Conservation (phyloP, 2,888 invertebrate species). For the Gryllus longicercus region DNA sequence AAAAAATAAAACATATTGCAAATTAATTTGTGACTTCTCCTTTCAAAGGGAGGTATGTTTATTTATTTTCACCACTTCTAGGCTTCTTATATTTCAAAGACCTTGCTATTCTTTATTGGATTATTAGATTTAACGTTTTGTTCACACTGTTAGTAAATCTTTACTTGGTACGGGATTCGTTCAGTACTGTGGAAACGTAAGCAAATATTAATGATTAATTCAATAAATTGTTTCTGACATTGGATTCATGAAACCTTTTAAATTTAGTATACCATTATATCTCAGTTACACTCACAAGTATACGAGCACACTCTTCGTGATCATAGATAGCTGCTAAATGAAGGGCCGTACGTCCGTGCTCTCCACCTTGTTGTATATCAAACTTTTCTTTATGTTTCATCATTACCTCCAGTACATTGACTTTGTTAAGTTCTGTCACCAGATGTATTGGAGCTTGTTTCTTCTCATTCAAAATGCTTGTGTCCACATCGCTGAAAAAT, state of each 20-base stretch:
- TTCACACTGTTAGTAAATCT: too few species aligned
- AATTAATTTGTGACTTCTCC: too few species aligned
- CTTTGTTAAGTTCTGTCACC: conserved; percentile 74
- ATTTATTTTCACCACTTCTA: too few species aligned
- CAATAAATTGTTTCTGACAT: background rate
- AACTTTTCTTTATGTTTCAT: conserved; percentile 64
- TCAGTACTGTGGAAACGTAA: too few species aligned
- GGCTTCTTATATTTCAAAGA: too few species aligned
- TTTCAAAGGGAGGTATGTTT: too few species aligned
- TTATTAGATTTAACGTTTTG: too few species aligned
- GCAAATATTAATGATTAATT: too few species aligned
- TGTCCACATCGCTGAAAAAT: conserved; percentile 60
- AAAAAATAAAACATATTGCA: too few species aligned
- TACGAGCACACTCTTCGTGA: conserved; percentile 74
- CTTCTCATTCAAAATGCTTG: conserved; percentile 68
- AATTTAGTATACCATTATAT: background rate
- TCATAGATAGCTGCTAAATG: conserved; percentile 83
- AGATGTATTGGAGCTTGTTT: conserved; percentile 76
- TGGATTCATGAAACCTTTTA: background rate
- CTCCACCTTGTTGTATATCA: conserved; percentile 72
- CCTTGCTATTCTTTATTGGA: too few species aligned
- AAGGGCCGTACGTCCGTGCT: conserved; percentile 75
- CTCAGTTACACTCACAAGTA: conserved; percentile 60
- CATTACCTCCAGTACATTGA: conserved; percentile 65
- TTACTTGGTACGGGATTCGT: too few species aligned